Conservation (phyloP, 1,140 invertebrate species). For the Acromyrmex echinatior region DNA sequence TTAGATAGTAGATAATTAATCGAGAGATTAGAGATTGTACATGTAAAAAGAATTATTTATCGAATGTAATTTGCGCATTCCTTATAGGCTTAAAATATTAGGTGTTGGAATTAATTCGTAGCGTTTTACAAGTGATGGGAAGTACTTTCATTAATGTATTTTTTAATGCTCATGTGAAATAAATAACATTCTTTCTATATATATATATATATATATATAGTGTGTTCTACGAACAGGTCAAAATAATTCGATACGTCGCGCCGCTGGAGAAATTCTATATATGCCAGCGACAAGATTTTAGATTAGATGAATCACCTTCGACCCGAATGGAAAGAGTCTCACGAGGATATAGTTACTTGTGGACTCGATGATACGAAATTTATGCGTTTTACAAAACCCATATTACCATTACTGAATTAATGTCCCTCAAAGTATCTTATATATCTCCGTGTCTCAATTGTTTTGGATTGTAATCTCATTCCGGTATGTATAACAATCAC, state of each 20-base stretch:
- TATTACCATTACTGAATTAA: constrained; percentile 66
- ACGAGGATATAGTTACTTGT: constrained; percentile 75
- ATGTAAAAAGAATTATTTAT: neutral
- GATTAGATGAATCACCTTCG: constrained; percentile 74
- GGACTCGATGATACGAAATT: constrained; percentile 55
- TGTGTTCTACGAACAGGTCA: constrained; percentile 45
- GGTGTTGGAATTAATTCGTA: too few species aligned
- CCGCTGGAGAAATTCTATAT: constrained; percentile 74
- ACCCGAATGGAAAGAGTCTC: constrained; percentile 70
- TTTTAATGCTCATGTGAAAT: too few species aligned
- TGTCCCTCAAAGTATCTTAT: constrained; percentile 33
- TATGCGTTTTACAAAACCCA: constrained; percentile 62
- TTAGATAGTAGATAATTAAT: neutral
- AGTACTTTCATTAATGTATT: too few species aligned
- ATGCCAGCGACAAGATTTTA: constrained; percentile 75
- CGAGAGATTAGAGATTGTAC: neutral
- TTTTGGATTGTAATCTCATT: constrained; percentile 1
- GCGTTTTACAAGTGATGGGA: too few species aligned
- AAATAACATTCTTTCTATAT: too few species aligned
- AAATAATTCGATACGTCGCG: constrained; percentile 77
- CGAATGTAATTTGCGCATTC: too few species aligned
- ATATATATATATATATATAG: constrained; percentile 37
- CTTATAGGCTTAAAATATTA: too few species aligned
- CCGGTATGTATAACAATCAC: neutral
- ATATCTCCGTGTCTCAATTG: constrained; percentile 32